Base-by-base conservation (phyloP, 1,140 invertebrate genomes). In the Bombus sylvicola region DNA sequence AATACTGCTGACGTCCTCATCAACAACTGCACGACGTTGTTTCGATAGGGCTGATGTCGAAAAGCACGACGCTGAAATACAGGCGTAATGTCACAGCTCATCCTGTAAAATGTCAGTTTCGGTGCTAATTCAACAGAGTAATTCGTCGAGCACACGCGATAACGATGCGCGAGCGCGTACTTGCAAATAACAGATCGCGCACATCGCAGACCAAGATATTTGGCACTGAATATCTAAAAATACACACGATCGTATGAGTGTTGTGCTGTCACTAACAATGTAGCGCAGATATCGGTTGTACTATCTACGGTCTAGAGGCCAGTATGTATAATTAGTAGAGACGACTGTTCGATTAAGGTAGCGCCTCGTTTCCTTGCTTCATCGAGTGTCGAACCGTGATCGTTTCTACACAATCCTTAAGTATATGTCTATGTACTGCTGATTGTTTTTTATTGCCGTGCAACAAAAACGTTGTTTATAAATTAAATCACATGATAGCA, bases 211-310 rank as follows among this genome's bases (percentile, higher is more conserved):
- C 47, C 6, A 83, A 85, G 76, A 80, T 73, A 85, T 85, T 85
- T 85, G 57, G 68, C 83, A 85, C 68, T 64, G 53, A 47, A 57
- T 43, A 13, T 34, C 31, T 57, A 62, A 72, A 85, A 85, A 85
- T 80, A 80, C 57, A 8, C 57, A 68, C 59, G 43, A 34, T 9
- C 39, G n/a, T 25, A 59, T 15, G 10, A 62, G 47, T 8, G 47
- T n/a, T 43, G 47, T 59, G 68, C n/a, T 4, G 69, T 39, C 53
- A 47, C 37, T 59, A 37, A 81, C 69, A 73, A 81, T 73, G 69
- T 34, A 37, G 37, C 79, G 69, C 69, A 81, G 79, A 73, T 81
- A 81, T 47, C 68, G 10, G 12, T 37, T 81, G 28, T 41, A 59
- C 79, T 81, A 81, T 73, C 79, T 81, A 62, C 37, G n/a, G 22